phyloP scores from a whole-genome alignment of 2,888 invertebrate genomes.

The Eupithecia vulgata region DNA sequence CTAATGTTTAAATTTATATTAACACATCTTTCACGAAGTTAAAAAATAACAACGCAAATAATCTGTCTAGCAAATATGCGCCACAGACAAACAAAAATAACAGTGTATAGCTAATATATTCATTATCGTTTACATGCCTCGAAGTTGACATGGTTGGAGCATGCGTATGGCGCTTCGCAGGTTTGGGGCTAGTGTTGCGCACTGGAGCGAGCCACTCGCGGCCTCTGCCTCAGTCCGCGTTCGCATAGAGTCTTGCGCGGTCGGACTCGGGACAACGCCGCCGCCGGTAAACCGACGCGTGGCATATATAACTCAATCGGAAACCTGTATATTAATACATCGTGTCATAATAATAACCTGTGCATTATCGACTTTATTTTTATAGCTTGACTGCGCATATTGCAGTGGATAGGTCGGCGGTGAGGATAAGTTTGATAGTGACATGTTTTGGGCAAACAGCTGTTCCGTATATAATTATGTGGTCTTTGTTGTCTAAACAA shows the following conservation, averaged over 20 bases:
- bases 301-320: conserved; percentile 46
- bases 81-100: conserved; percentile 1
- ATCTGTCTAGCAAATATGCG: not conserved
- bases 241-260: conserved; percentile 43
- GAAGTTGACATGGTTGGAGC: conserved; percentile 14
- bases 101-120: not conserved
- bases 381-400: not conserved
- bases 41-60: not conserved
- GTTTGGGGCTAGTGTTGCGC: conserved; percentile 24
- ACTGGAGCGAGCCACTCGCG: conserved; percentile 4
- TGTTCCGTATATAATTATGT: conserved; percentile 41
- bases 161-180: conserved; percentile 12
- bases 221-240: conserved; percentile 52
- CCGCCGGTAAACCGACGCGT: conserved; percentile 42
- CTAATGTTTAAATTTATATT: not conserved
- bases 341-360: conserved; percentile 1
- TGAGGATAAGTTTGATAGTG: conserved; percentile 9
- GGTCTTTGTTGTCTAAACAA: conserved; percentile 40
- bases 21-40: no score
- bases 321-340: conserved; percentile 34
- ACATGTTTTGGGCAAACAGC: conserved; percentile 46
- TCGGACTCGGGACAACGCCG: conserved; percentile 35
- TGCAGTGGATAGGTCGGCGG: not conserved
- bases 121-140: not conserved
- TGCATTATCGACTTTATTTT: not conserved